Percentiles rank a stretch among this genome's conserved stretches.
Conservation (phyloP, 2,797 vertebrate genomes). For the Sebastolobus alascanus region DNA sequence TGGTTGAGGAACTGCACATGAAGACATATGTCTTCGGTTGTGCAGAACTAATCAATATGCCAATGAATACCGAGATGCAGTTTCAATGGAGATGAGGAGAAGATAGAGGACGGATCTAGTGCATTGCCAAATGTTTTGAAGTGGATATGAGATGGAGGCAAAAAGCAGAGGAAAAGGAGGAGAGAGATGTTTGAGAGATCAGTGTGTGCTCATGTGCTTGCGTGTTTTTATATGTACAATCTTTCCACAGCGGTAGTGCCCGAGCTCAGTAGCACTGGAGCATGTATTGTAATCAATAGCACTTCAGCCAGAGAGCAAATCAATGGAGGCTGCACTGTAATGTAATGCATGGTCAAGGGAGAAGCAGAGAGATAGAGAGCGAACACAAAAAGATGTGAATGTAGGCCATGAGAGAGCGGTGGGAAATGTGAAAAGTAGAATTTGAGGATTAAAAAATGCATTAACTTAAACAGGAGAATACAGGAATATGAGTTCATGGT, state of each 20-base stretch:
- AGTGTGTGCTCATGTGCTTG: slow-evolving; percentile 12
- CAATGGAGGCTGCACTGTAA: slow-evolving; percentile 80
- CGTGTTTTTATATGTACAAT: slow-evolving; percentile 37
- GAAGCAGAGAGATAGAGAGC: slow-evolving; percentile 59
- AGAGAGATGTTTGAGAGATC: slow-evolving; percentile 9
- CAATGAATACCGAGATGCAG: slow-evolving; percentile 39
- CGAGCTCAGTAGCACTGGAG: slow-evolving; percentile 70
- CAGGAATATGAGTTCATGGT: slow-evolving; percentile 23
- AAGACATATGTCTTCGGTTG: slow-evolving; percentile 29
- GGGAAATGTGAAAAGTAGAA: slow-evolving; percentile 31
- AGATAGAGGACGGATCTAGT: slow-evolving; percentile 20
- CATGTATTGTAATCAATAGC: slow-evolving; percentile 85
- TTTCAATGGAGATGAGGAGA: slow-evolving; percentile 41
- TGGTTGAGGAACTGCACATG: slow-evolving; percentile 44
- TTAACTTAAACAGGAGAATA: slow-evolving; percentile 39
- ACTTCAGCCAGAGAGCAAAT: slow-evolving; percentile 84
- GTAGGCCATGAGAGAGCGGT: slow-evolving; percentile 33
- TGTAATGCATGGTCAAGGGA: slow-evolving; percentile 75
- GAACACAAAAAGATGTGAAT: slow-evolving; percentile 63
- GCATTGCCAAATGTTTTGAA: slow-evolving; percentile 45
- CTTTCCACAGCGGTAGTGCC: slow-evolving; percentile 49
- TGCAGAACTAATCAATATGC: slow-evolving; percentile 50
- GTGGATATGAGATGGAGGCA: slow-evolving; percentile 30
- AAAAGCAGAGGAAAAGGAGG: slow-evolving; percentile 17
- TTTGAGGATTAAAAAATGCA: slow-evolving; percentile 37